Evolutionary conservation across 2,888 invertebrate genomes (phyloP), one percentile per base, ranked within the genome.

Genomic region (Andrena bicolor): DNA sequence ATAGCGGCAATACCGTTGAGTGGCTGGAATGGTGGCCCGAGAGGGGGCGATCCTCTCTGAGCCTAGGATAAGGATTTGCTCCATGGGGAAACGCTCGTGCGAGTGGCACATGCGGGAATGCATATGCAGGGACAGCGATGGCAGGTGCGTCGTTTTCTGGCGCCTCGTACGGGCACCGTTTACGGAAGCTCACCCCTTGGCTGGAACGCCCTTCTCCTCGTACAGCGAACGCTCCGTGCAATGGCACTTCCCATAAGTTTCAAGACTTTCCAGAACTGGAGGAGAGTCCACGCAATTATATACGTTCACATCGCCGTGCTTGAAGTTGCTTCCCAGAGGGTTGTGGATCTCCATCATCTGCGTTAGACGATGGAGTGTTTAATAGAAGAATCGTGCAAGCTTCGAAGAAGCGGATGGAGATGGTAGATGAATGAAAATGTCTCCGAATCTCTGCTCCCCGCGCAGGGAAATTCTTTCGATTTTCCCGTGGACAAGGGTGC

Each of bases 1-100:
- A 89, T 90, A 90, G 90, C 90, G 86, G 92, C 92, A 93, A 93
- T 93, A 92, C 91, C 87, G 89, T 91, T 92, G 92, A 92, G 93
- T 93, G 92, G 89, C 89, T 88, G 82, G 88, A 84, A 90, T 87
- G 88, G 87, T 85, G 87, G 86, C 88, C 82, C 88, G 87, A 86
- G 85, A 86, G 84, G 88, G 84, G 85, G 53, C n/a, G 53, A 56
- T 56, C 56, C 82, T 86, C 83, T 84, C 87, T 85, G 87, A 79
- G 78, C 84, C 64, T 76, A 73, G 85, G 77, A 89, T 90, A 89
- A 91, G 92, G 92, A 92, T 93, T 92, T 92, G 90, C 91, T 90
- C 90, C 88, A 88, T 88, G 90, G 90, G 91, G 90, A 91, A 90
- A 90, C 86, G 87, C 86, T 87, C 88, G 86, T 88, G 88, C 79